These are phyloP conservation scores for Coregonus sp. DNA, from an alignment of 2,797 vertebrate genomes.

Conservation along the genomic window DNA sequence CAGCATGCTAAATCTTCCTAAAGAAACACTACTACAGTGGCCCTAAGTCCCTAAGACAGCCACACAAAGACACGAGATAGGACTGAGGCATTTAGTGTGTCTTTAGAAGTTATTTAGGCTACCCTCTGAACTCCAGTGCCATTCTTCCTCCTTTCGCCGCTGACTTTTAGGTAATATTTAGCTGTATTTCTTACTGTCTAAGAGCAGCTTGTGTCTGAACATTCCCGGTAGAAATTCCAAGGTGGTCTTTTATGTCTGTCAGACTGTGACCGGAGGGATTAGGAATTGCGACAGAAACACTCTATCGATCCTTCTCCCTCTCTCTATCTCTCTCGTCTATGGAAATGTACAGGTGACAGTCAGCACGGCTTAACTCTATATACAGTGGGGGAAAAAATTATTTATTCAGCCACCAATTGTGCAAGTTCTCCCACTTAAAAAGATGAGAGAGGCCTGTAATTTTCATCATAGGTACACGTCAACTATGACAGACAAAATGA, in stretches of 20 bases:
- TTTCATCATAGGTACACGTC: too few relatives aligned
- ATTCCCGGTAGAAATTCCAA: constrained; percentile 48
- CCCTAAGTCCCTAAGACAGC: neutral
- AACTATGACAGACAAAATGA: too few relatives aligned
- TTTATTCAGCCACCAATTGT: too few relatives aligned
- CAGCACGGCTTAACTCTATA: constrained; percentile 42
- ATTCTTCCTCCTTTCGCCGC: neutral
- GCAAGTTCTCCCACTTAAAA: too few relatives aligned
- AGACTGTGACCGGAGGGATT: constrained; percentile 47
- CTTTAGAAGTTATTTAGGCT: neutral
- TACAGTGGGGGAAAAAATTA: neutral
- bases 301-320: neutral
- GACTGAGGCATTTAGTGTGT: neutral
- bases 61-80: neutral
- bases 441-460: too few relatives aligned
- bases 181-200: constrained; percentile 40
- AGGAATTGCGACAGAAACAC: constrained; percentile 28
- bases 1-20: constrained; percentile 56
- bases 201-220: constrained; percentile 43
- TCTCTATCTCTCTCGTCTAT: neutral
- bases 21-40: constrained; percentile 12
- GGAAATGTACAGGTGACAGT: neutral
- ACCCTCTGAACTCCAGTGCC: neutral
- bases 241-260: constrained; percentile 50
- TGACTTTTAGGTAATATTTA: neutral